Base-by-base conservation (phyloP, 2,888 invertebrate species). In the Hartigia nigra region DNA sequence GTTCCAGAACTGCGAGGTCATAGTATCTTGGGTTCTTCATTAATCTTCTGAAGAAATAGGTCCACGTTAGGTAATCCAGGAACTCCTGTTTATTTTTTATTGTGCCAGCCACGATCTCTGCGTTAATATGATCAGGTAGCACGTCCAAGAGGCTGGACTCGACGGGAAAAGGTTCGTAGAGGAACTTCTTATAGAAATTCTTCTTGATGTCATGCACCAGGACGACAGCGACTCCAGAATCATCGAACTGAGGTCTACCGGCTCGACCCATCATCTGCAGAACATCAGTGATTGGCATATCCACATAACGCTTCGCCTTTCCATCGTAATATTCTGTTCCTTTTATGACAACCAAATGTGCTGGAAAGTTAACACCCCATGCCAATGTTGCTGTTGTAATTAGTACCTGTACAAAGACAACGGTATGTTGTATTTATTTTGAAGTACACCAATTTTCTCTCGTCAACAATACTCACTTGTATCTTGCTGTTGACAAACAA, bases 231-330 rank as follows among this genome's bases (percentile, higher is more conserved):
- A 97, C 95, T 0, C 97, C 99, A 86, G 97, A 96, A 87, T 96
- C 96, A 92, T 99, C 99, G 89, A 96, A 99, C 93, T 99, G 97
- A 0, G 99, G 99, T 77, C 99, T 94, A 0, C 99, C 99, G 79
- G 99, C 99, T 79, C 99, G 94, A 2, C 99, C 99, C 96, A 99
- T 99, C 99, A 99, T 99, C 92, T 99, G 99, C 79, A 99, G 93
- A 0, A 99, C 99, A 92, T 99, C 99, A 0, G 99, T 99, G 76
- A 99, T 99, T 0, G 99, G 99, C 96, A 99, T 99, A 90, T 99
- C 99, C 12, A 99, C 98, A 92, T 99, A 99, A 85, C 98, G 95
- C 90, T 98, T 97, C 37, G 95, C 95, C 91, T 99, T 99, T 1
- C 98, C 99, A 91, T 99, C 99, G 91, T 96, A 99, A 92, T 98